These are phyloP conservation scores for Halotydeus destructor DNA, from an alignment of 1,140 invertebrate species.

Conservation along the genomic window DNA sequence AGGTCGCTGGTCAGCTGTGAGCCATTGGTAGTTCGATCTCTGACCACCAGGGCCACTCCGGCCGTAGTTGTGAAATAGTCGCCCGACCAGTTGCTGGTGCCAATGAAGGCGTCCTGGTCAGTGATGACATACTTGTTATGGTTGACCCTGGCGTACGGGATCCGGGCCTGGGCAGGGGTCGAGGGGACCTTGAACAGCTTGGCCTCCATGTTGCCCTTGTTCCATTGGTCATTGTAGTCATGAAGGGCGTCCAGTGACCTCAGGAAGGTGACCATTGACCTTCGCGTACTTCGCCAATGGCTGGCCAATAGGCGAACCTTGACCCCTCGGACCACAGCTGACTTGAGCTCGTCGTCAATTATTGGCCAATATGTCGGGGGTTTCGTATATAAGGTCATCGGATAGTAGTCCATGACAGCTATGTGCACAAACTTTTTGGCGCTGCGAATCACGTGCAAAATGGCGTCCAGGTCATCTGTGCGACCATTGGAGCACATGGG, in stretches of 20 bases:
- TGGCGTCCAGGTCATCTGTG: conserved; percentile 59
- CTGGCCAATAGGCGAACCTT: conserved; percentile 58
- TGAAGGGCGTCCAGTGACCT: conserved; percentile 40
- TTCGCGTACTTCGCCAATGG: conserved; percentile 60
- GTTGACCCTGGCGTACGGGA: conserved; percentile 74
- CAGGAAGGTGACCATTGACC: conserved; percentile 49
- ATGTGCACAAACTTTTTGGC: conserved; percentile 73
- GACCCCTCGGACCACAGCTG: conserved; percentile 56
- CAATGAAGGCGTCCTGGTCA: conserved; percentile 73
- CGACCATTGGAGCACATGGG: conserved; percentile 40
- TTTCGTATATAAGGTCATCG: conserved; percentile 43
- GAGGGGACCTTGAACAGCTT: conserved; percentile 30
- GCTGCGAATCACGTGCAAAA: conserved; percentile 50
- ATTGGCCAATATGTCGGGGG: conserved; percentile 50
- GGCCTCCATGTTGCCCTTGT: conserved; percentile 19
- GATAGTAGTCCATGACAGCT: conserved; percentile 90
- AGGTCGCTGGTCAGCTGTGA: too few species aligned
- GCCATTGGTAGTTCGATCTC: too few species aligned
- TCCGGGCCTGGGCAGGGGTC: conserved; percentile 44
- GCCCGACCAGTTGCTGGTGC: conserved; percentile 90
- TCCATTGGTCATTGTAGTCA: neutral
- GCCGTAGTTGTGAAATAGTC: conserved; percentile 84
- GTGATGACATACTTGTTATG: conserved; percentile 99
- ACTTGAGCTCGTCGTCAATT: conserved; percentile 66
- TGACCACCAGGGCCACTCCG: conserved; percentile 37